Conservation (phyloP, 2,888 invertebrate genomes). For the Eristalinus sepulchralis region DNA sequence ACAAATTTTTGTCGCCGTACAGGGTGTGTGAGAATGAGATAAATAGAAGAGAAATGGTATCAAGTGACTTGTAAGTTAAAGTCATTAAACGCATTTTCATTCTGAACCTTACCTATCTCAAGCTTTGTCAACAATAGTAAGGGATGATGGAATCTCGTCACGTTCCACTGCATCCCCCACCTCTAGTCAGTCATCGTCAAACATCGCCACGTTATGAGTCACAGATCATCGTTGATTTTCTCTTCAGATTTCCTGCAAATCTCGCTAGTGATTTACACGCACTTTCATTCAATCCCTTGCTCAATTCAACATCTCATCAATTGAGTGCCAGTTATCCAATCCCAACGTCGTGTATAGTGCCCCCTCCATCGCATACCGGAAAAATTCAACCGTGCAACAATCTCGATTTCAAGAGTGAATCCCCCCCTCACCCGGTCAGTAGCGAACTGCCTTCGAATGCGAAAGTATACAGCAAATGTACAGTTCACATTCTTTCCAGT, state of each 20-base stretch:
- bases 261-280: not conserved
- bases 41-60: too few relatives aligned
- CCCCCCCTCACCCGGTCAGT: not conserved
- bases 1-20: too few relatives aligned
- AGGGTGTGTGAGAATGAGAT: too few relatives aligned
- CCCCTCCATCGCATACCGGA: not conserved
- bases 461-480: slow-evolving; percentile 34
- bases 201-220: not conserved
- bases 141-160: too few relatives aligned
- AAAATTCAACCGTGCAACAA: slow-evolving; percentile 49
- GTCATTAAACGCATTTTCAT: too few relatives aligned
- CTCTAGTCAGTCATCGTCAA: not conserved
- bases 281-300: not conserved
- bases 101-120: too few relatives aligned
- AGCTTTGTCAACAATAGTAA: too few relatives aligned
- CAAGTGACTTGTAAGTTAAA: too few relatives aligned
- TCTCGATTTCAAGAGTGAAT: slow-evolving; percentile 65
- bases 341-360: not conserved
- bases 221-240: not conserved
- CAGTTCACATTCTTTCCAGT: slow-evolving; percentile 58
- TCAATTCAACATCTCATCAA: not conserved
- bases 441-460: not conserved
- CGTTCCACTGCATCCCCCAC: not conserved
- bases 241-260: not conserved
- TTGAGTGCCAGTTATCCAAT: not conserved